Evolutionary conservation across 23 tunicate genomes (phyloP).

Genomic region (Clavelina lepadiformis): DNA sequence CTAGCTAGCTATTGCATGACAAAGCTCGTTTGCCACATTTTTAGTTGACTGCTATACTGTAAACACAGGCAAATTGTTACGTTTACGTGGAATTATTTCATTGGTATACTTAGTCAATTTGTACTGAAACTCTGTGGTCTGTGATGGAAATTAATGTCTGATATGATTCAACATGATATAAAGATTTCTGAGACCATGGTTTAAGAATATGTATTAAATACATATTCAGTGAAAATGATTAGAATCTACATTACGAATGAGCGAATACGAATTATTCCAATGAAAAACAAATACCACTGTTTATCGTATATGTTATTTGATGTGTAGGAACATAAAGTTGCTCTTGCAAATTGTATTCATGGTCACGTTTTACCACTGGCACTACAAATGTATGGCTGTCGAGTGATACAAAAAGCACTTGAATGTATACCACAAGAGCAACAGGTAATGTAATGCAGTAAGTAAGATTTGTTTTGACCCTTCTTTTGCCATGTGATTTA

Average conservation of each 20-base stretch:
- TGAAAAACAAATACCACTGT: background rate
- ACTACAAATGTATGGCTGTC: slow-evolving; percentile 98
- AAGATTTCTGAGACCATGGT: too few relatives aligned
- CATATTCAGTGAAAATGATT: too few relatives aligned
- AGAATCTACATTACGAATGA: too few relatives aligned
- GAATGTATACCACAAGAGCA: slow-evolving; percentile 92
- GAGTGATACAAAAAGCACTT: slow-evolving; percentile 97
- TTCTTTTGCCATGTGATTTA: background rate
- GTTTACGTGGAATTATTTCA: too few relatives aligned
- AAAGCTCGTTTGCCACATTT: slow-evolving; percentile 9
- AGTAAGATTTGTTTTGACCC: background rate
- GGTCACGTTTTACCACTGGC: slow-evolving; percentile 95
- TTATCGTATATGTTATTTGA: too few relatives aligned
- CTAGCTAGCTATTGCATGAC: too few relatives aligned
- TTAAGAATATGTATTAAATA: too few relatives aligned
- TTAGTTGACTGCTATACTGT: background rate
- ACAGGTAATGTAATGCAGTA: slow-evolving; percentile 32
- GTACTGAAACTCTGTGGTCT: too few relatives aligned
- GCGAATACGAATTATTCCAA: too few relatives aligned
- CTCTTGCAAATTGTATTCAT: slow-evolving; percentile 81
- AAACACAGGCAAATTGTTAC: too few relatives aligned
- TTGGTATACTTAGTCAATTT: too few relatives aligned
- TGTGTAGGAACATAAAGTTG: slow-evolving; percentile 75
- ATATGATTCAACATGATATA: slow-evolving; percentile 17
- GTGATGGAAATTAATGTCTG: slow-evolving; percentile 58